Percentiles rank a stretch among this genome's conserved stretches.
Evolutionary conservation across 2,797 vertebrate genomes (phyloP).

Genomic region (Protosalanx chinensis): DNA sequence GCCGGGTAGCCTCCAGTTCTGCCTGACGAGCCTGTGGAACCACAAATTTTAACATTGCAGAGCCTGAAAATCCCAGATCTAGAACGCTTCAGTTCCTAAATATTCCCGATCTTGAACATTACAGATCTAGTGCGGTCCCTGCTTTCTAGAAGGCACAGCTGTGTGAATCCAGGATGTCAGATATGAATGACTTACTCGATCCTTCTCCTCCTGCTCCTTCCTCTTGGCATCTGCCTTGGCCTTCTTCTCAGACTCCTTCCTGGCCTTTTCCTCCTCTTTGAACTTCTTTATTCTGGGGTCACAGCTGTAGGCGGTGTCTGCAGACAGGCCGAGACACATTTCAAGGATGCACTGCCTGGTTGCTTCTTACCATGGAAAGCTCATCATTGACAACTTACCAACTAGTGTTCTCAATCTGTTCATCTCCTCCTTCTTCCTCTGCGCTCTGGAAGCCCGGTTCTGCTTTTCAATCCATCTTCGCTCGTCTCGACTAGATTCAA

Average conservation of each 20-base stretch:
- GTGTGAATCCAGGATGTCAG: too few relatives aligned
- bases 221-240: constrained; percentile 94
- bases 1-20: constrained; percentile 84
- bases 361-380: neutral
- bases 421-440: constrained; percentile 99
- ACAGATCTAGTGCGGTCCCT: neutral
- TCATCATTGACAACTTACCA: constrained; percentile 67
- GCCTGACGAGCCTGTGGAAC: constrained; percentile 83
- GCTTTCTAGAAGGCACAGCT: neutral
- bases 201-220: constrained; percentile 92
- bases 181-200: constrained; percentile 75
- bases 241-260: constrained; percentile 98
- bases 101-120: neutral
- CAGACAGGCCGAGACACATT: neutral
- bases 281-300: constrained; percentile 98
- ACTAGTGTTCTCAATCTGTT: constrained; percentile 95
- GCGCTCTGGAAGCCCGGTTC: constrained; percentile 89
- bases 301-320: constrained; percentile 94
- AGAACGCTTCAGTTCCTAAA: neutral
- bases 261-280: constrained; percentile 96
- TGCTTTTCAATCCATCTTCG: constrained; percentile 98
- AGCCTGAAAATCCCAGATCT: neutral
- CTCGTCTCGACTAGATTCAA: constrained; percentile 85
- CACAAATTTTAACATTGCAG: neutral
- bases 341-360: neutral